Evolutionary conservation across 2,797 vertebrate species (phyloP), one percentile per base, ranked within the genome.

Genomic region (Amniataba percoides): DNA sequence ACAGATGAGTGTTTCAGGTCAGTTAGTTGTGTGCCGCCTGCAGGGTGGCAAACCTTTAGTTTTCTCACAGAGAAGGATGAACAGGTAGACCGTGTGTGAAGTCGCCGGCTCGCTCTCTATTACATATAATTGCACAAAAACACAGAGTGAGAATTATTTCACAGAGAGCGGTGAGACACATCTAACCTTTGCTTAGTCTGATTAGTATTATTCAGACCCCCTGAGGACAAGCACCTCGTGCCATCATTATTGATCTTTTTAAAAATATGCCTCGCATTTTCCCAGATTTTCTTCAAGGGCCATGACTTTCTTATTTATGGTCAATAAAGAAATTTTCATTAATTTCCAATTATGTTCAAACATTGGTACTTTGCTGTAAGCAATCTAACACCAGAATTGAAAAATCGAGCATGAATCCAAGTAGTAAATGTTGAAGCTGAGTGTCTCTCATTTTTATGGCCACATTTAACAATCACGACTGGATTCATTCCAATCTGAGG

Each of bases 1-100:
- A 67, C 36, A 71, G 74, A 78, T 43, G 76, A 86, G 79, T 56
- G 66, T 90, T 87, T 87, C 83, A 77, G 81, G 84, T 90, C 84
- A 85, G 78, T 77, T 82, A 45, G 72, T 55, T 63, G 75, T 36
- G 48, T 60, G 67, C 21, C 34, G 61, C 65, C 76, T 77, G 78
- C 57, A 74, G 73, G 78, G 66, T 70, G 57, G 58, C 1, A 3
- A 71, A 55, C 67, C 51, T 66, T 71, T 49, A 13, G 74, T 64
- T 81, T 78, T 61, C 71, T 82, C 61, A 42, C 59, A 64, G 51
- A n/a, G 25, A 45, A 57, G 69, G 68, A 63, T 74, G 71, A 71
- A 60, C 82, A 89, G 84, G 87, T 88, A 74, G 66, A 43, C 52
- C 66, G 67, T 43, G 62, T 57, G 67, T 61, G 34, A 61, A 62